These are phyloP conservation scores for Melieria picta DNA, from an alignment of 2,888 invertebrate species.

Conservation along the genomic window DNA sequence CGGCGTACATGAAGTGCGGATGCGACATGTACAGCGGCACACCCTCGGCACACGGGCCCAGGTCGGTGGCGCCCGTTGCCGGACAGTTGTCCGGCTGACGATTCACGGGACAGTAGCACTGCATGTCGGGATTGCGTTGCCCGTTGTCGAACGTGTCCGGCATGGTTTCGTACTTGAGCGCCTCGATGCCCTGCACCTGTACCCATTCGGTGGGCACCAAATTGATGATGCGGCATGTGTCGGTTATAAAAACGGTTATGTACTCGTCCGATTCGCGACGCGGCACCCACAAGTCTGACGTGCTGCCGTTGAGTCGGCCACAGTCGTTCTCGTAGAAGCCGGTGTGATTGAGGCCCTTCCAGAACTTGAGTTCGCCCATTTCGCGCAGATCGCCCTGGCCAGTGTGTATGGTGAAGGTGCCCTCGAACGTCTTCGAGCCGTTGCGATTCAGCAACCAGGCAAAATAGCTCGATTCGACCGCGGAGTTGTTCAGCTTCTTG, in stretches of 20 bases:
- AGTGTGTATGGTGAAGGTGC: constrained; percentile 79
- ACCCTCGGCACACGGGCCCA: constrained; percentile 76
- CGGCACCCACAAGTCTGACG: constrained; percentile 85
- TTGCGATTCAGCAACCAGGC: constrained; percentile 88
- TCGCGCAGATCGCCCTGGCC: constrained; percentile 73
- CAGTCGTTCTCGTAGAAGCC: constrained; percentile 73
- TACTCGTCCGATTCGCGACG: constrained; percentile 66
- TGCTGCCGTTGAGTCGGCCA: constrained; percentile 76
- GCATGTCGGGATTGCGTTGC: constrained; percentile 69
- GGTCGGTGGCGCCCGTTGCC: constrained; percentile 73
- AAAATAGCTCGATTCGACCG: constrained; percentile 71
- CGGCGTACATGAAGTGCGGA: constrained; percentile 82
- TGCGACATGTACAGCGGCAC: constrained; percentile 83
- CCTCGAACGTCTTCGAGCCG: constrained; percentile 76
- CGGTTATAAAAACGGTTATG: constrained; percentile 76
- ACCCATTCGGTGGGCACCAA: constrained; percentile 52
- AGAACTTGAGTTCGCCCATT: constrained; percentile 76
- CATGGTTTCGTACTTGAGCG: constrained; percentile 68
- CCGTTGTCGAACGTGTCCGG: constrained; percentile 79
- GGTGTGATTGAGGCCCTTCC: constrained; percentile 74
- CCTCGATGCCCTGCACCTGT: constrained; percentile 53
- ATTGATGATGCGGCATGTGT: constrained; percentile 79
- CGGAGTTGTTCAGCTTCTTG: constrained; percentile 62
- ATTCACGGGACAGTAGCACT: constrained; percentile 74
- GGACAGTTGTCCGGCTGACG: constrained; percentile 63